A percentile compares a stretch with the other conserved stretches of the same genome.
These are phyloP conservation scores for Xenopus petersii DNA, from an alignment of 2,797 vertebrate species.

Conservation along the genomic window DNA sequence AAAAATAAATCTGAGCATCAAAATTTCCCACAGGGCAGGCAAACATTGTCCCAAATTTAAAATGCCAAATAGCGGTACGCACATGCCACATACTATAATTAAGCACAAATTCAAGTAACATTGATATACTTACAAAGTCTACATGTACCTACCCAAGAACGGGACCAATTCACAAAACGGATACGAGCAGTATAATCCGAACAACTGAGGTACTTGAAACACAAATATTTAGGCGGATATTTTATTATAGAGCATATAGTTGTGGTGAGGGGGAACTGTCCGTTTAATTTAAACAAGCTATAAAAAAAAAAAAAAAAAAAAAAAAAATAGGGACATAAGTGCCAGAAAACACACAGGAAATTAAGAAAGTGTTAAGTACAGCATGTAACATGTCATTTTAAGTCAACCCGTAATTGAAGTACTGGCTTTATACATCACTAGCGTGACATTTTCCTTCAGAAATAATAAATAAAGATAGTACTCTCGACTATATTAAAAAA, in stretches of 20 bases:
- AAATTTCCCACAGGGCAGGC: constrained; percentile 78
- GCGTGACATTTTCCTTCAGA: constrained; percentile 76
- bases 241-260: constrained; percentile 74
- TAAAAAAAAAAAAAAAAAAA: constrained; percentile 53
- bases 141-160: constrained; percentile 90
- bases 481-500: constrained; percentile 69
- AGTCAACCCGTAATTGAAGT: constrained; percentile 84
- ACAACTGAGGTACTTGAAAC: constrained; percentile 90
- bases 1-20: constrained; percentile 48
- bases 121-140: constrained; percentile 94
- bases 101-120: constrained; percentile 99
- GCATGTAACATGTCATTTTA: constrained; percentile 79
- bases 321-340: constrained; percentile 68
- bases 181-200: constrained; percentile 89
- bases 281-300: constrained; percentile 67
- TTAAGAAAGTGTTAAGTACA: constrained; percentile 69
- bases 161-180: constrained; percentile 91
- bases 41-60: constrained; percentile 79
- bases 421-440: constrained; percentile 88
- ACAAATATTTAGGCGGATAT: constrained; percentile 85
- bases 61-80: constrained; percentile 75
- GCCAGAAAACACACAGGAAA: constrained; percentile 57
- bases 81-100: constrained; percentile 95
- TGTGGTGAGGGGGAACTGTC: constrained; percentile 67
- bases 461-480: constrained; percentile 78